phyloP scores from a whole-genome alignment of 1,140 invertebrate genomes.

The Penaeus japonicus region DNA sequence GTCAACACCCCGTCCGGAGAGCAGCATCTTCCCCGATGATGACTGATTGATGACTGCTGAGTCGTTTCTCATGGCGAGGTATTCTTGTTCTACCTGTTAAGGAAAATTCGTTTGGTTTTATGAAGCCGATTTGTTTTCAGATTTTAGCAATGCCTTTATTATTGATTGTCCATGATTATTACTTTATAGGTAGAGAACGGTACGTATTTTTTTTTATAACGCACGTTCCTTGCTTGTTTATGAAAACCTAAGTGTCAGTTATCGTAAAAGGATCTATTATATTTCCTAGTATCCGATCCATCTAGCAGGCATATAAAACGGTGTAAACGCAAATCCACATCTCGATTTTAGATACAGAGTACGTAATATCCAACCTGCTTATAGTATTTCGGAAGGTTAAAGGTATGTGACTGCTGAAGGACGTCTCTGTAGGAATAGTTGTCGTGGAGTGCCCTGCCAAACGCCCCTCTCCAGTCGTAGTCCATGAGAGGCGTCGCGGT shows the following conservation, averaged over 20 bases:
- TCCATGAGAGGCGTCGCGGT: constrained; percentile 64
- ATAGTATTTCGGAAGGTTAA: constrained; percentile 80
- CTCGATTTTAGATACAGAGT: not conserved
- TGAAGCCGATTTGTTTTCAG: not conserved
- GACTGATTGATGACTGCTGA: not conserved
- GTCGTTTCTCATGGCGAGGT: not conserved
- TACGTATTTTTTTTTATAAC: no score
- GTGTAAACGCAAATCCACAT: no score
- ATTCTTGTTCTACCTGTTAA: not conserved
- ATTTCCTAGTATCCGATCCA: no score
- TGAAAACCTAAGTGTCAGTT: no score
- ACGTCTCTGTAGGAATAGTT: constrained; percentile 74
- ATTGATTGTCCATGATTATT: not conserved
- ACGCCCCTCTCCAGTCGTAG: constrained; percentile 85
- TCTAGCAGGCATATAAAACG: no score
- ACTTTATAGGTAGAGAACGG: no score
- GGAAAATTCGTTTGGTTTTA: not conserved
- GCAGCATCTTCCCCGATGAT: not conserved
- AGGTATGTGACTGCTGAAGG: constrained; percentile 78
- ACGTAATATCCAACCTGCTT: constrained; percentile 69
- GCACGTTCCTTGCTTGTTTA: no score
- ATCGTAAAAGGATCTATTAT: no score
- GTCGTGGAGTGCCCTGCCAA: constrained; percentile 72
- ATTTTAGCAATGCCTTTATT: not conserved
- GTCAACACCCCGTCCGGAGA: not conserved